Conservation (phyloP, 2,888 invertebrate genomes). For the Dioctria linearis region DNA sequence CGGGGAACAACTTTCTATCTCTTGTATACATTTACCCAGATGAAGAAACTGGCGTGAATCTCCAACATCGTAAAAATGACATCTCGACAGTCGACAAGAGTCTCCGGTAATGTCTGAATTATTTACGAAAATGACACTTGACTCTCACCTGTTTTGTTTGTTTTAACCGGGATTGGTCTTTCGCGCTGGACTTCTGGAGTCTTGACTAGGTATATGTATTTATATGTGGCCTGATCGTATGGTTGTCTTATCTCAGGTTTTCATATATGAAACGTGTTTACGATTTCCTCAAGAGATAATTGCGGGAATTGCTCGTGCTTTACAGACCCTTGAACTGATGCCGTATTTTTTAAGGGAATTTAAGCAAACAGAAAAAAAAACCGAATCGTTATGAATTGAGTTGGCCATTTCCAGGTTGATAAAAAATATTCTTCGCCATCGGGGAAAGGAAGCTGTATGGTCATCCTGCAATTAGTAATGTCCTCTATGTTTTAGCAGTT, state of each 20-base stretch:
- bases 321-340: conserved; percentile 57
- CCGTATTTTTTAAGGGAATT: conserved; percentile 38
- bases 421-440: not conserved
- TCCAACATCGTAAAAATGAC: conserved; percentile 52
- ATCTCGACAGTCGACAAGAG: conserved; percentile 52
- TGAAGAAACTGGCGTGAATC: conserved; percentile 50
- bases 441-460: not conserved
- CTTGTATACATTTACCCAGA: not conserved
- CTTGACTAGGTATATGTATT: not conserved
- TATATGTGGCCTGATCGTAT: not conserved
- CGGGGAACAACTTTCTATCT: conserved; percentile 36
- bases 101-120: conserved; percentile 60
- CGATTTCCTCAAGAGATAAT: conserved; percentile 57
- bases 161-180: conserved; percentile 36
- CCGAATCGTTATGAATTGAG: conserved; percentile 27
- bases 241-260: conserved; percentile 7
- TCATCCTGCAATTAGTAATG: conserved; percentile 32
- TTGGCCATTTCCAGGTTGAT: conserved; percentile 7
- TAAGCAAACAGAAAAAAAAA: conserved; percentile 16
- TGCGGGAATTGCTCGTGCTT: conserved; percentile 55
- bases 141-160: conserved; percentile 61
- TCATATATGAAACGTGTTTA: conserved; percentile 55
- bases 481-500: conserved; percentile 7
- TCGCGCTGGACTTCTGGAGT: not conserved
- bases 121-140: conserved; percentile 63